Evolutionary conservation across 1,140 invertebrate genomes (phyloP).

Genomic region (Teleogryllus occipitalis): DNA sequence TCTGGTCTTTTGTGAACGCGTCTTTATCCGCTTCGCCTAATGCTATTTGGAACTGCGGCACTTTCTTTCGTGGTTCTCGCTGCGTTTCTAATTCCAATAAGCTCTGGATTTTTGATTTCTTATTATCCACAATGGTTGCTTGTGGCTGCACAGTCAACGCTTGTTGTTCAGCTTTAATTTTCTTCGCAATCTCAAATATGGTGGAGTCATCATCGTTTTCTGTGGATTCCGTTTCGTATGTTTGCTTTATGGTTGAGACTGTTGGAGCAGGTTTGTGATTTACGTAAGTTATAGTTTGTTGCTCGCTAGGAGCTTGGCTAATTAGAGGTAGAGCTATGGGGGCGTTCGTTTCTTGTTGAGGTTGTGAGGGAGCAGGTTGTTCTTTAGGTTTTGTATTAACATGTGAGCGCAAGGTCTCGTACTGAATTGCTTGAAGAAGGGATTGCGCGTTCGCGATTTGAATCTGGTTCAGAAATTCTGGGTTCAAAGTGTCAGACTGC

Average conservation of each 20-base stretch:
- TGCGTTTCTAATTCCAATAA: neutral
- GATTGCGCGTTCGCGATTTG: neutral
- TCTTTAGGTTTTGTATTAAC: neutral
- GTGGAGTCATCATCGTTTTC: neutral
- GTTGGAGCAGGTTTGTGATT: too few relatives aligned
- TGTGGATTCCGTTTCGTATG: neutral
- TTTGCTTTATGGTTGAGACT: neutral
- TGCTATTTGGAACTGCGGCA: neutral
- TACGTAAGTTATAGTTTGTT: neutral
- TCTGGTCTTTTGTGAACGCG: neutral
- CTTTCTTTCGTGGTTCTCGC: too few relatives aligned
- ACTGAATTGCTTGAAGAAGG: neutral
- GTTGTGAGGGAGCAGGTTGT: neutral
- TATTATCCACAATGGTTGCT: neutral
- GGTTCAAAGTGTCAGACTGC: neutral
- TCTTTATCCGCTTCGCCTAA: neutral
- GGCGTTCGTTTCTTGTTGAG: neutral
- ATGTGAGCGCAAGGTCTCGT: neutral
- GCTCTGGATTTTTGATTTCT: neutral
- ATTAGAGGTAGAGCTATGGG: neutral
- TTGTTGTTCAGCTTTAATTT: neutral
- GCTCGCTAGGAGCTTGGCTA: neutral
- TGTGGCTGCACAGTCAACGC: neutral
- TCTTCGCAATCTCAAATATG: neutral
- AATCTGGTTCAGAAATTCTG: neutral